Evolutionary conservation across 2,797 vertebrate species (phyloP).

Genomic region (Melanotaenia maccullochi): DNA sequence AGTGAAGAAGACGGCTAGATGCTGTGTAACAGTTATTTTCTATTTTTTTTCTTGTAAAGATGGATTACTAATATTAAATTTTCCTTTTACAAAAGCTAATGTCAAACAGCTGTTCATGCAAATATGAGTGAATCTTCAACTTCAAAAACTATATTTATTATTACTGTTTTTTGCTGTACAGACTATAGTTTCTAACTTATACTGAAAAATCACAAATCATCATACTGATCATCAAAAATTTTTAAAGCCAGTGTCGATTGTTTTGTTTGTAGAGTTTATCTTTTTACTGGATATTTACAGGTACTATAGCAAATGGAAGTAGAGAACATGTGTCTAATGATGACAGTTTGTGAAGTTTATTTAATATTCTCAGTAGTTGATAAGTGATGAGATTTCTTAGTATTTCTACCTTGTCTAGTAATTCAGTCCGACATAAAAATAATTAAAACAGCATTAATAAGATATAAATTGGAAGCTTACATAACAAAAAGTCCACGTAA

Average conservation of each 20-base stretch:
- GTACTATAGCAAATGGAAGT: neutral
- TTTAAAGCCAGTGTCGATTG: neutral
- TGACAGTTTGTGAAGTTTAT: neutral
- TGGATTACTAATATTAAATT: too few relatives aligned
- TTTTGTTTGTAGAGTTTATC: neutral
- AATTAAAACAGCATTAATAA: neutral
- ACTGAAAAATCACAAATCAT: rapidly evolving
- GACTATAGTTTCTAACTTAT: neutral
- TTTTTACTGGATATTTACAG: neutral
- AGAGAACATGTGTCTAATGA: neutral
- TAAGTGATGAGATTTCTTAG: neutral
- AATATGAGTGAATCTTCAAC: neutral
- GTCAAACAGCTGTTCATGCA: neutral
- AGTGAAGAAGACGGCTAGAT: slow-evolving; percentile 9
- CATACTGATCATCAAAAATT: neutral
- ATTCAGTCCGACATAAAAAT: neutral
- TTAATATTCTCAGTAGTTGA: neutral
- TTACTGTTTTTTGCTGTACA: too few relatives aligned
- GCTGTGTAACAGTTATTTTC: neutral
- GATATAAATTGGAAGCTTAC: neutral
- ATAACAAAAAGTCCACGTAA: neutral
- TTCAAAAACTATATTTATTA: neutral
- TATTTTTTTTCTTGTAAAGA: neutral
- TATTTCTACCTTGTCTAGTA: too few relatives aligned
- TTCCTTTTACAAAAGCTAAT: too few relatives aligned